phyloP scores from a whole-genome alignment of 2,113 vertebrate genomes.

The Catharus bicknelli region DNA sequence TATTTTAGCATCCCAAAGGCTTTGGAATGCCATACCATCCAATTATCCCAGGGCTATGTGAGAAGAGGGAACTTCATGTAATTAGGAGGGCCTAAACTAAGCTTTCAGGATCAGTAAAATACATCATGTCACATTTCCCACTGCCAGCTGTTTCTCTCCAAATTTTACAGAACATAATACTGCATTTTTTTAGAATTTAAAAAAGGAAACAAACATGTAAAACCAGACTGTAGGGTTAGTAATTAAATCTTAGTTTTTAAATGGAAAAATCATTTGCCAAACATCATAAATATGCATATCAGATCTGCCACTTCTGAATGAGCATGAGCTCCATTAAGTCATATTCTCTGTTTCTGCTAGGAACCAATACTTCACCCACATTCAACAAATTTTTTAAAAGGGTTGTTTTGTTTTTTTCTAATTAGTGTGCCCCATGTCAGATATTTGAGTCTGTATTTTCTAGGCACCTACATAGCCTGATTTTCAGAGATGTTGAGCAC shows the following conservation, averaged over 20 bases:
- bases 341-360: not conserved
- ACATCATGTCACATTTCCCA: not conserved
- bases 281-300: not conserved
- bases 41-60: conserved; percentile 39
- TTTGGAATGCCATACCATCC: conserved; percentile 31
- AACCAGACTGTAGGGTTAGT: not conserved
- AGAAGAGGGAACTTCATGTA: conserved; percentile 20
- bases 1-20: conserved; percentile 59
- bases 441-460: not conserved
- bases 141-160: not conserved
- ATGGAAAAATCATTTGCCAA: not conserved
- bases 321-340: not conserved
- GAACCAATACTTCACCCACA: not conserved
- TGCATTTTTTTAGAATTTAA: not conserved
- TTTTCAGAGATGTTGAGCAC: not conserved
- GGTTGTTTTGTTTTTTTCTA: not conserved
- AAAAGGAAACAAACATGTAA: not conserved
- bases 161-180: not conserved
- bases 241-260: not conserved
- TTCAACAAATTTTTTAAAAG: not conserved
- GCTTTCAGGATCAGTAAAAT: not conserved
- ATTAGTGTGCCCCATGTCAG: not conserved
- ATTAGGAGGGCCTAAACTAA: not conserved
- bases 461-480: not conserved
- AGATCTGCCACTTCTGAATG: not conserved